These are phyloP conservation scores for Cerastis rubricosa DNA, from an alignment of 2,888 invertebrate genomes.

Conservation along the genomic window DNA sequence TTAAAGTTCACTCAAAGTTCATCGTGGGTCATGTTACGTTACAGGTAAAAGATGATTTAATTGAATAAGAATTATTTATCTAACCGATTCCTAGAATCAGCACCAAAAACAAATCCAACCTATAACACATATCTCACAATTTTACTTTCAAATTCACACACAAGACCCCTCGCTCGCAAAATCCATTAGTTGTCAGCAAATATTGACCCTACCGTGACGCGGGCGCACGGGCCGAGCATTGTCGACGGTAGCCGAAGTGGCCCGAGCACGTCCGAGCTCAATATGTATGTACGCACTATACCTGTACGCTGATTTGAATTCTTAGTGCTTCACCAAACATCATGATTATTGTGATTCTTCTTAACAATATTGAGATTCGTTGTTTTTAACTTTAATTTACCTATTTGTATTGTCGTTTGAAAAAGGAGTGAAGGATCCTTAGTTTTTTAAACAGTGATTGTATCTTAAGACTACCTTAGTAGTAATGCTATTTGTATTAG, in stretches of 20 bases:
- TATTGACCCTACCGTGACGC: slow-evolving; percentile 73
- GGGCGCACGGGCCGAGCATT: slow-evolving; percentile 59
- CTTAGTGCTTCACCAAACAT: slow-evolving; percentile 61
- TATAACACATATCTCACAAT: slow-evolving; percentile 48
- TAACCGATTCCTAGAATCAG: slow-evolving; percentile 26
- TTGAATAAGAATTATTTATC: background rate
- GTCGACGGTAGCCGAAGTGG: slow-evolving; percentile 61
- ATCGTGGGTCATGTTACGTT: background rate
- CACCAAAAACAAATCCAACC: slow-evolving; percentile 16
- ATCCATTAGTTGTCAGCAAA: slow-evolving; percentile 80
- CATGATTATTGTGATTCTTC: slow-evolving; percentile 57
- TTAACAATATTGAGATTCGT: slow-evolving; percentile 56
- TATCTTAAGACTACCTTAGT: background rate
- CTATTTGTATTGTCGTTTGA: slow-evolving; percentile 47
- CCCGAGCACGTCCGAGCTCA: slow-evolving; percentile 55
- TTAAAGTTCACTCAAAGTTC: slow-evolving; percentile 29
- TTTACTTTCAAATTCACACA: slow-evolving; percentile 66
- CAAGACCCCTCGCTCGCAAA: slow-evolving; percentile 69
- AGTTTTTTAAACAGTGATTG: slow-evolving; percentile 8
- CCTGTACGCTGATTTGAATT: slow-evolving; percentile 60
- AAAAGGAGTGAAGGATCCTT: slow-evolving; percentile 1
- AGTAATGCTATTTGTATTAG: background rate
- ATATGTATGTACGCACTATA: slow-evolving; percentile 48
- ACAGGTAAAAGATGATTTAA: background rate
- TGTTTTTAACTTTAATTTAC: slow-evolving; percentile 43